Percentiles rank a stretch among this genome's conserved stretches.
Evolutionary conservation across 2,113 vertebrate species (phyloP).

Genomic region (Ranitomeya imitator): DNA sequence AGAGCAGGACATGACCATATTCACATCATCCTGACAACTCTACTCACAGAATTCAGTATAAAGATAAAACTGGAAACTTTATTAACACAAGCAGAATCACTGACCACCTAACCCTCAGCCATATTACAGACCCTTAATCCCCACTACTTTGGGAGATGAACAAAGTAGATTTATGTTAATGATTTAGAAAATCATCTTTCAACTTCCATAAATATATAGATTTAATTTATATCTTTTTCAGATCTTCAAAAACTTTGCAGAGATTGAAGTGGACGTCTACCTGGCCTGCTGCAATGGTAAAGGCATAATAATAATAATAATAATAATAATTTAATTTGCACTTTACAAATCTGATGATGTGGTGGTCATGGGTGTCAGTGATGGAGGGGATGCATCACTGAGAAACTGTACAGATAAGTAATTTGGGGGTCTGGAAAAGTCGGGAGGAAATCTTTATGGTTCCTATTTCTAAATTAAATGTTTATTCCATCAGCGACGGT

Average conservation of each 20-base stretch:
- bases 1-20: neutral
- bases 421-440: neutral
- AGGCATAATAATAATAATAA: conserved; percentile 52
- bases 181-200: too few relatives aligned
- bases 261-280: conserved; percentile 81
- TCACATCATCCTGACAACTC: neutral
- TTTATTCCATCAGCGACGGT: conserved; percentile 70
- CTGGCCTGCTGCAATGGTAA: conserved; percentile 68
- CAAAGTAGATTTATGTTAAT: too few relatives aligned
- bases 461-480: neutral
- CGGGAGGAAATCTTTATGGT: neutral
- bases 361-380: too few relatives aligned
- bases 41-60: too few relatives aligned
- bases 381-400: too few relatives aligned
- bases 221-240: conserved; percentile 66
- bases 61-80: too few relatives aligned
- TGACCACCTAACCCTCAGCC: neutral
- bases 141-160: neutral
- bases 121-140: neutral
- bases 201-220: too few relatives aligned
- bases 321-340: too few relatives aligned
- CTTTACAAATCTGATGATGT: too few relatives aligned
- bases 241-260: conserved; percentile 86
- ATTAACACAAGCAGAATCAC: too few relatives aligned
- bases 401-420: too few relatives aligned